Conservation (phyloP, 2,113 vertebrate genomes). For the Chaetodon trifascialis region DNA sequence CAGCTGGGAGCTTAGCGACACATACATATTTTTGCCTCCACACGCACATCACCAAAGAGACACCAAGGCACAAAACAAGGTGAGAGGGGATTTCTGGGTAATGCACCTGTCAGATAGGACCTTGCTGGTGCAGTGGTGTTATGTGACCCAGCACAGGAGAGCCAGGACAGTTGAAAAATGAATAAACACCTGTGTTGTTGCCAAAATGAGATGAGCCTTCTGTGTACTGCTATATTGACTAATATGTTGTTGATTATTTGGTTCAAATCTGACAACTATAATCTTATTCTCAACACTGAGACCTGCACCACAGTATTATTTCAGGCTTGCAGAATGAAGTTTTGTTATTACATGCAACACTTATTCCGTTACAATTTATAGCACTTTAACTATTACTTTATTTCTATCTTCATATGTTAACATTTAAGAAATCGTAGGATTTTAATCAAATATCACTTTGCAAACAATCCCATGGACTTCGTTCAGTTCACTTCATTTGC, state of each 20-base stretch:
- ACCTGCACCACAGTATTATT: no score
- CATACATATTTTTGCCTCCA: conserved; percentile 54
- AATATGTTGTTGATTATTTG: not conserved
- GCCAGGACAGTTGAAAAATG: conserved; percentile 40
- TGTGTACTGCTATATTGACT: conserved; percentile 12
- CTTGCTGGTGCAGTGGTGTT: conserved; percentile 43
- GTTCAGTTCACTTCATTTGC: not conserved
- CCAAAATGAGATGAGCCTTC: conserved; percentile 25
- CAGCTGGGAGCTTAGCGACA: conserved; percentile 55
- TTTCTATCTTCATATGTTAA: not conserved
- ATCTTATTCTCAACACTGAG: not conserved
- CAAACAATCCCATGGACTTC: not conserved
- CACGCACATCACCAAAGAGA: conserved; percentile 45
- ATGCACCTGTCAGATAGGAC: conserved; percentile 63
- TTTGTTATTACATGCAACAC: not conserved
- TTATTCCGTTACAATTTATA: not conserved
- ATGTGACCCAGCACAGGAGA: conserved; percentile 49
- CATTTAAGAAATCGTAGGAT: not conserved
- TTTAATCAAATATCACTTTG: conserved; percentile 16
- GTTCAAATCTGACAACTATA: not conserved
- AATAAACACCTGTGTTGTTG: conserved; percentile 52
- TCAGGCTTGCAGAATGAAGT: not conserved
- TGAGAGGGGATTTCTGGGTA: conserved; percentile 56
- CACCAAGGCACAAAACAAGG: conserved; percentile 60
- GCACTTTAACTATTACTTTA: not conserved